Percentiles rank a stretch among this genome's conserved stretches.
Evolutionary conservation across 2,888 invertebrate genomes (phyloP).

Genomic region (Helobdella robusta): DNA sequence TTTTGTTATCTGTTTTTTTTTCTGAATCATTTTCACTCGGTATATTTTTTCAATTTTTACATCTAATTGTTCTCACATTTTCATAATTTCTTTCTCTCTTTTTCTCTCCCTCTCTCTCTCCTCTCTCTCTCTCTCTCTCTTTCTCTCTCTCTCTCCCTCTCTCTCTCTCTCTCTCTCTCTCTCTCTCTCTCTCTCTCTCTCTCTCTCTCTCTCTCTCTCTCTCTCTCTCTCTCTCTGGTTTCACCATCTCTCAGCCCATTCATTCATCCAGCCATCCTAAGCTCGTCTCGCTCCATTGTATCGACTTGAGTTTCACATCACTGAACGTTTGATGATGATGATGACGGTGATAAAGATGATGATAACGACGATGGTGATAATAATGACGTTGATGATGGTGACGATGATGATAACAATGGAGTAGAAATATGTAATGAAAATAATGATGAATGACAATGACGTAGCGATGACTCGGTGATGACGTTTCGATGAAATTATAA

Average conservation of each 20-base stretch:
- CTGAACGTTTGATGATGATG: neutral
- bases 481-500: too few species aligned
- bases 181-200: constrained; percentile 1
- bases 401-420: neutral
- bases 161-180: neutral
- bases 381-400: too few species aligned
- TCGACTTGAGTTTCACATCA: neutral
- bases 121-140: constrained; percentile 1
- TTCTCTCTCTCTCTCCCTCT: neutral
- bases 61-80: too few species aligned
- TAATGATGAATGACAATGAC: too few species aligned
- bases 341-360: too few species aligned
- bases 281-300: neutral
- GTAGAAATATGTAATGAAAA: too few species aligned
- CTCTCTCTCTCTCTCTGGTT: constrained; percentile 5
- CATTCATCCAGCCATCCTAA: neutral
- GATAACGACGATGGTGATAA: too few species aligned
- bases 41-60: too few species aligned
- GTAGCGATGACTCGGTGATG: too few species aligned
- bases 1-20: too few species aligned
- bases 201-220: constrained; percentile 11
- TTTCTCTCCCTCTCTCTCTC: constrained; percentile 3
- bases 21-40: too few species aligned
- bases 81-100: neutral
- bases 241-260: neutral